phyloP scores from a whole-genome alignment of 37 sponge, comb jelly and placozoan species.

The Mnemiopsis leidyi region DNA sequence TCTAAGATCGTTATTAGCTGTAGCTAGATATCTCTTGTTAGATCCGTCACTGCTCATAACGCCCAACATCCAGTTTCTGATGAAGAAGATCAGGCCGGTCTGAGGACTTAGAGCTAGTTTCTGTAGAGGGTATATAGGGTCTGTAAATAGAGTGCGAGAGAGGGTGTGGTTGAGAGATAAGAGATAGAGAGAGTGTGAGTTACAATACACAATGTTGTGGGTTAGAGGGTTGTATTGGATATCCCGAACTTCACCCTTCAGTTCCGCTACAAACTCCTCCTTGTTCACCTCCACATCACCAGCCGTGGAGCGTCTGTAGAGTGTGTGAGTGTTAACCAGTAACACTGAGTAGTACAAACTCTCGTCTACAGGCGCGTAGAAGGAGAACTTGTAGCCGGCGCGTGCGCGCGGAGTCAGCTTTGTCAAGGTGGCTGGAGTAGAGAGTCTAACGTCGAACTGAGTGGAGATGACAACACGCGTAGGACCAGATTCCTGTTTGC shows the following conservation, averaged over 20 bases:
- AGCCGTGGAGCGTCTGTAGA: not conserved
- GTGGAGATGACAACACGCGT: not conserved
- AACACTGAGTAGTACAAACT: not conserved
- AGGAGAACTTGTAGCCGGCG: not conserved
- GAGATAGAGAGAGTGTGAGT: not conserved
- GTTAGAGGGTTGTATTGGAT: constrained; percentile 54
- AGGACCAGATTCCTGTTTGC: not conserved
- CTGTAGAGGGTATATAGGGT: not conserved
- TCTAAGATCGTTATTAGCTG: not conserved
- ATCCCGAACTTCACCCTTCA: not conserved
- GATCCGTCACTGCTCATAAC: constrained; percentile 35
- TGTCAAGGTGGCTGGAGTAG: not conserved
- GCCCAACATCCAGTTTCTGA: constrained; percentile 19
- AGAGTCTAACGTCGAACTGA: not conserved
- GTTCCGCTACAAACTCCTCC: not conserved
- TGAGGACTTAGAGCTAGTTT: not conserved
- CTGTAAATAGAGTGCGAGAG: not conserved
- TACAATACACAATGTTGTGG: not conserved
- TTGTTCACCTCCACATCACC: not conserved
- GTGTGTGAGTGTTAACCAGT: not conserved
- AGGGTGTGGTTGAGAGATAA: constrained; percentile 18
- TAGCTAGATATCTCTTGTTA: not conserved
- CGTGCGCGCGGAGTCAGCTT: not conserved
- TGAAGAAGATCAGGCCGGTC: not conserved
- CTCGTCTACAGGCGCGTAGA: not conserved